Evolutionary conservation across 1,140 invertebrate genomes (phyloP), one percentile per base, ranked within the genome.

Genomic region (Rhopalosiphum padi): DNA sequence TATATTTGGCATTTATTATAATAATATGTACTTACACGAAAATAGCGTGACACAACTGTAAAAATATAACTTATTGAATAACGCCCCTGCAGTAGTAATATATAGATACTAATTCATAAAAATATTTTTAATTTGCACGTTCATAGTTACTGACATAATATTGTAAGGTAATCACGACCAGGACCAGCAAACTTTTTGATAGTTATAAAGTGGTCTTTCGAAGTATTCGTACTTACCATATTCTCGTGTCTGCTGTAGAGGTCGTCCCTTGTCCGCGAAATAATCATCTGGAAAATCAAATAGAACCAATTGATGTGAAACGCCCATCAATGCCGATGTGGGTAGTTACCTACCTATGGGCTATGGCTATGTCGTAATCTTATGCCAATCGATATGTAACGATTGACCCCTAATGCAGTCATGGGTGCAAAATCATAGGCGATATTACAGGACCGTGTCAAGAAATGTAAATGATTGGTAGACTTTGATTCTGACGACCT

Each of bases 281-380:
- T 93, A 86, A 93, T 93, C 48, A 83, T 85, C 91, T 93, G 91
- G 91, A 93, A 93, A 93, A 93, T 93, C 91, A 93, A 93, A 93
- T 55, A 93, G 91, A 93, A 93, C 91, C 91, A 41, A 93, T 85
- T 85, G 91, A 93, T 55, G 91, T 35, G 82, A 86, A 86, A 93
- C 91, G 91, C n/a, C 91, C 91, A 93, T 85, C 91, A 93, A 93
- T 93, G 91, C n/a, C 48, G 90, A 77, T 15, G 91, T 37, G 82
- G 48, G 48, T 53, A 93, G 23, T 41, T 93, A 89, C 11, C 7
- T 53, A 77, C 60, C 30, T 77, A 77, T 35, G 60, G 3, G 41
- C 41, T 46, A 46, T 35, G 60, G 3, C 15, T 30, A 46, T 93
- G 91, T 55, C 48, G 91, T 86, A 93, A 93, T 55, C 46, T 25